Percentiles rank a stretch among this genome's conserved stretches.
Conservation (phyloP, 2,888 invertebrate genomes). For the Muscina levida region DNA sequence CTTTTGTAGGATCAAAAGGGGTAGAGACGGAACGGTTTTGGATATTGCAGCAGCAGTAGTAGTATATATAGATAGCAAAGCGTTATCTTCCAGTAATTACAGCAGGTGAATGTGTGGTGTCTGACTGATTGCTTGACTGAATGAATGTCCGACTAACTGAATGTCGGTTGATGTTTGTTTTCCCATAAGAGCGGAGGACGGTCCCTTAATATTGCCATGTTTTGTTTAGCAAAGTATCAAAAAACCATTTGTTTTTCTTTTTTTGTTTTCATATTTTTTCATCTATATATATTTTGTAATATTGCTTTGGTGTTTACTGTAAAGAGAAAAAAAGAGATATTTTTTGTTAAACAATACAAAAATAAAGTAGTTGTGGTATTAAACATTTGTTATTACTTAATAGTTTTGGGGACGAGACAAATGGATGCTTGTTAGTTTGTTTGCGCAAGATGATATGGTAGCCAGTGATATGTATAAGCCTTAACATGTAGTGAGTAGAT, state of each 20-base stretch:
- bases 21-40: too few species aligned
- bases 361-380: too few species aligned
- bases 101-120: background rate
- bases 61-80: background rate
- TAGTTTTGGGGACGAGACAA: too few species aligned
- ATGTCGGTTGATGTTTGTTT: slow-evolving; percentile 32
- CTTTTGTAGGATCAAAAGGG: too few species aligned
- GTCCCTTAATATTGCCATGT: slow-evolving; percentile 65
- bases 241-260: slow-evolving; percentile 55
- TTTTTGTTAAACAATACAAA: too few species aligned
- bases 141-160: too few species aligned
- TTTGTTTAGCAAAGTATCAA: slow-evolving; percentile 62
- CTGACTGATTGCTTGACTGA: too few species aligned
- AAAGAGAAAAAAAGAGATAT: slow-evolving; percentile 16
- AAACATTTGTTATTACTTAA: too few species aligned
- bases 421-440: too few species aligned
- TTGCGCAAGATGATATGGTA: too few species aligned
- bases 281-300: slow-evolving; percentile 58
- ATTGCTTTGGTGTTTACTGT: slow-evolving; percentile 65
- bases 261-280: slow-evolving; percentile 36
- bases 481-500: too few species aligned
- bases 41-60: background rate
- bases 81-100: background rate
- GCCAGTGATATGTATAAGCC: too few species aligned
- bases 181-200: slow-evolving; percentile 62